phyloP scores from a whole-genome alignment of 2,888 invertebrate species.

The Rotaria macrura region DNA sequence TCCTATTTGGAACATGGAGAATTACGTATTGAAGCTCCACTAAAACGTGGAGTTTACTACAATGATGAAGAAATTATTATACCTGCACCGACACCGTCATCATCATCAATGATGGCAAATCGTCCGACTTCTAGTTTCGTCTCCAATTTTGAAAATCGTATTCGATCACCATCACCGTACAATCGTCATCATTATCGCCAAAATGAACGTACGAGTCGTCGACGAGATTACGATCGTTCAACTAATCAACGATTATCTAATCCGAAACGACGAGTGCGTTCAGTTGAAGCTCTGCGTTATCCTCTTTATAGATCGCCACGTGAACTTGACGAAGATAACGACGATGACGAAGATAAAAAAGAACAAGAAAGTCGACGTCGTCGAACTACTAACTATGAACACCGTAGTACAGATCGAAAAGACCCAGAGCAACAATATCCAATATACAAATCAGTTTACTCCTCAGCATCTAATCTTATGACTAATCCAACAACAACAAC shows the following conservation, averaged over 20 bases:
- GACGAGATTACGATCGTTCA: neutral
- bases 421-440: neutral
- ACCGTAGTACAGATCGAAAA: neutral
- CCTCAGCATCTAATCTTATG: neutral
- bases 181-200: neutral
- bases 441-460: neutral
- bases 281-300: neutral
- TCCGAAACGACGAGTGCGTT: neutral
- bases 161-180: neutral
- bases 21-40: conserved; percentile 11
- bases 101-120: neutral
- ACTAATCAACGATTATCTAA: neutral
- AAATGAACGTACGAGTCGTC: neutral
- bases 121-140: neutral
- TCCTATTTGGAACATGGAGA: conserved; percentile 9
- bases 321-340: neutral
- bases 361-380: neutral
- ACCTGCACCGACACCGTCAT: neutral
- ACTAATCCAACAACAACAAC: neutral
- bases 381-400: neutral
- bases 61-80: conserved; percentile 8
- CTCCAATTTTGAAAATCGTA: neutral
- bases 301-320: neutral
- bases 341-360: neutral
- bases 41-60: neutral